Percentiles rank a stretch among this genome's conserved stretches.
Conservation (phyloP, 2,113 vertebrate genomes). For the Brachirus orientalis region DNA sequence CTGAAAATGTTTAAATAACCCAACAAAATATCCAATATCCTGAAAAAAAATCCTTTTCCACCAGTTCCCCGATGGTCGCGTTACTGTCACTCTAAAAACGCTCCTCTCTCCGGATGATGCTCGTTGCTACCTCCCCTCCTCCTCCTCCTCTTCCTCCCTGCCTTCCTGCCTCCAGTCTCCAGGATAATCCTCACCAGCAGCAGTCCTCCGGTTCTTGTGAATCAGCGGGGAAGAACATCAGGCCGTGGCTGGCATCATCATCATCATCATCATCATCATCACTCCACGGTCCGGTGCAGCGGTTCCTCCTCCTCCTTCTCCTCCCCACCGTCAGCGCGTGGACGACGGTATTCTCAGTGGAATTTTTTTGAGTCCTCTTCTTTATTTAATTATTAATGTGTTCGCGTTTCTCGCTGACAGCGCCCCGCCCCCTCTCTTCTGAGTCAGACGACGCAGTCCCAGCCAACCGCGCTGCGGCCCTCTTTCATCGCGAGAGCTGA, state of each 20-base stretch:
- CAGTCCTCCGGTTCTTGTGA: slow-evolving; percentile 44
- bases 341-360: slow-evolving; percentile 42
- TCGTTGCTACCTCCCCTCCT: slow-evolving; percentile 52
- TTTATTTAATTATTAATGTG: slow-evolving; percentile 71
- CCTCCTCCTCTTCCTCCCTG: slow-evolving; percentile 21
- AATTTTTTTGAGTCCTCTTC: slow-evolving; percentile 39
- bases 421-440: slow-evolving; percentile 60
- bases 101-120: slow-evolving; percentile 62
- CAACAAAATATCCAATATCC: not conserved
- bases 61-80: no score
- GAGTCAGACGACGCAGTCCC: slow-evolving; percentile 73
- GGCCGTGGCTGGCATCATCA: slow-evolving; percentile 42
- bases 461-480: slow-evolving; percentile 47
- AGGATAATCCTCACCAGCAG: slow-evolving; percentile 64
- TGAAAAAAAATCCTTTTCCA: no score
- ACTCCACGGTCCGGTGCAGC: slow-evolving; percentile 37
- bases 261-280: not conserved
- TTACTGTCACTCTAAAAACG: not conserved
- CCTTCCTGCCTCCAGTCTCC: slow-evolving; percentile 62
- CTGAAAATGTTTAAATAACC: not conserved
- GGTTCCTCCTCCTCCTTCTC: slow-evolving; percentile 34
- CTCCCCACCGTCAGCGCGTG: slow-evolving; percentile 22
- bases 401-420: slow-evolving; percentile 27
- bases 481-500: slow-evolving; percentile 61
- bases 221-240: slow-evolving; percentile 57